These are phyloP conservation scores for Dioctria linearis DNA, from an alignment of 2,888 invertebrate genomes.

Conservation along the genomic window DNA sequence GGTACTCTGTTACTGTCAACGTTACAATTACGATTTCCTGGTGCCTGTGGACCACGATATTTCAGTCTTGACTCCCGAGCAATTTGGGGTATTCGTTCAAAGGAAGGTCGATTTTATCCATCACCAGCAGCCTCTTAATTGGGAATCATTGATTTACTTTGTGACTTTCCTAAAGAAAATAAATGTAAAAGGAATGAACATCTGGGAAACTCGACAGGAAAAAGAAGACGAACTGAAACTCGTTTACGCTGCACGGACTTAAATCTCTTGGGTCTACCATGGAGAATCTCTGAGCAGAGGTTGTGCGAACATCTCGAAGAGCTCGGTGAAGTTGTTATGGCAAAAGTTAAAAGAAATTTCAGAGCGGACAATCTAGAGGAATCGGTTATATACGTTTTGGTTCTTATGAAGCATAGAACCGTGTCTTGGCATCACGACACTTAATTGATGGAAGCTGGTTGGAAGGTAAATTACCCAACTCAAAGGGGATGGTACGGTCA, in stretches of 20 bases:
- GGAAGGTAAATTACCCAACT: conserved; percentile 98
- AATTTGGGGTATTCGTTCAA: conserved; percentile 90
- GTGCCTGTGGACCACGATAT: conserved; percentile 97
- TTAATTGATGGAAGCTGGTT: conserved; percentile 99
- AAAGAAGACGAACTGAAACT: conserved; percentile 95
- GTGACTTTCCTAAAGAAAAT: conserved; percentile 91
- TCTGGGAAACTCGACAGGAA: conserved; percentile 92
- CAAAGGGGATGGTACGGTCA: conserved; percentile 83
- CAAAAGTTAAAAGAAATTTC: conserved; percentile 94
- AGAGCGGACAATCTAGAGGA: conserved; percentile 97
- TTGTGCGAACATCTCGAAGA: conserved; percentile 96
- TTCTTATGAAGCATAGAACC: conserved; percentile 94
- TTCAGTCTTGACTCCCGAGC: conserved; percentile 92
- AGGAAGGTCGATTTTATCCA: conserved; percentile 92
- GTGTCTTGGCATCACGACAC: conserved; percentile 95
- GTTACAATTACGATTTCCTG: conserved; percentile 97
- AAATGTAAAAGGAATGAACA: conserved; percentile 97
- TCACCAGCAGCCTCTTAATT: conserved; percentile 83
- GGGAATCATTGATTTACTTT: conserved; percentile 85
- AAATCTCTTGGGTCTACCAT: conserved; percentile 97
- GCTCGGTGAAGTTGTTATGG: conserved; percentile 98
- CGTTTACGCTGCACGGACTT: conserved; percentile 95
- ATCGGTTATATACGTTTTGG: conserved; percentile 98
- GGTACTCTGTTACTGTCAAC: conserved; percentile 93
- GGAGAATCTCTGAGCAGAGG: conserved; percentile 97